phyloP scores from a whole-genome alignment of 2,888 invertebrate genomes.

The Apamea anceps region DNA sequence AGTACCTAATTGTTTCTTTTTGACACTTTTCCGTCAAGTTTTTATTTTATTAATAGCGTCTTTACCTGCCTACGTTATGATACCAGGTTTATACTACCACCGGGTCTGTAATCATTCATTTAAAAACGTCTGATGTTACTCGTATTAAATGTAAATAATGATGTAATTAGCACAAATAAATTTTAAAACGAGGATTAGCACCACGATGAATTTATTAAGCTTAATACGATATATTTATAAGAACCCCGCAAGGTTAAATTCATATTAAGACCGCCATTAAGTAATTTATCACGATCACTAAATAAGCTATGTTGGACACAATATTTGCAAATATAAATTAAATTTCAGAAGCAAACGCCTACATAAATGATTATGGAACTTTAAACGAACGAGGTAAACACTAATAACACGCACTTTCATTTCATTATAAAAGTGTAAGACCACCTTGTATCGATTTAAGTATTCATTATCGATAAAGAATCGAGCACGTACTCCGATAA shows the following conservation, averaged over 20 bases:
- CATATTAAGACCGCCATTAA: conserved; percentile 49
- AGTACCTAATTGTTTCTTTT: not conserved
- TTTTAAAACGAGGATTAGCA: conserved; percentile 47
- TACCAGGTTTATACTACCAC: conserved; percentile 5
- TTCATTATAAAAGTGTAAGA: conserved; percentile 62
- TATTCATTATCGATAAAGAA: conserved; percentile 75
- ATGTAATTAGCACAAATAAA: conserved; percentile 55
- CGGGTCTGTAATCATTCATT: conserved; percentile 11
- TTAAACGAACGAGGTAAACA: conserved; percentile 59
- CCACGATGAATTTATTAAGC: conserved; percentile 50
- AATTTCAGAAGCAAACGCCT: conserved; percentile 60
- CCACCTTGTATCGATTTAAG: conserved; percentile 69
- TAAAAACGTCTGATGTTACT: conserved; percentile 20
- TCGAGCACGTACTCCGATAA: conserved; percentile 76
- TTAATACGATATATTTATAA: conserved; percentile 54
- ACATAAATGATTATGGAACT: conserved; percentile 60
- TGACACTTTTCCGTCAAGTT: not conserved
- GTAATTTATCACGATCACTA: conserved; percentile 60
- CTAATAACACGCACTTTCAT: conserved; percentile 58
- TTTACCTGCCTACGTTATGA: not conserved
- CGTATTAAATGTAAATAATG: conserved; percentile 53
- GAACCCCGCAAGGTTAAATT: conserved; percentile 47
- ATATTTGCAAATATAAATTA: conserved; percentile 60
- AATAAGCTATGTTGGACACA: conserved; percentile 56
- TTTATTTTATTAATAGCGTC: not conserved